These are phyloP conservation scores for Ochotona princeps DNA, from an alignment of 2,113 vertebrate genomes.

Conservation along the genomic window DNA sequence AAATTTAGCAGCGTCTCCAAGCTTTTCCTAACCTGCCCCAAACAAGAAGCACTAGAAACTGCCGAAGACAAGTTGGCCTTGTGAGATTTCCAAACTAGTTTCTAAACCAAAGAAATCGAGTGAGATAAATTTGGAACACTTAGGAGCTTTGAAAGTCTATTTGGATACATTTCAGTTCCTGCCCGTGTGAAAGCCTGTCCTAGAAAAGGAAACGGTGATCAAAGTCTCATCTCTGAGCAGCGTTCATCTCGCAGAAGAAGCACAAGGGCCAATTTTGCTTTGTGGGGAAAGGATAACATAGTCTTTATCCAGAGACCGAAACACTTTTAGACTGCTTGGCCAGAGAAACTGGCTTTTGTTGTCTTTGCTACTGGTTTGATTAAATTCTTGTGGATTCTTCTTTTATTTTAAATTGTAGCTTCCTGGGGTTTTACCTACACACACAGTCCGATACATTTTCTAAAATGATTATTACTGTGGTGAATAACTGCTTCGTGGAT, in stretches of 20 bases:
- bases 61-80: slow-evolving; percentile 79
- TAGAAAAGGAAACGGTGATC: slow-evolving; percentile 65
- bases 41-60: slow-evolving; percentile 82
- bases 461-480: slow-evolving; percentile 43
- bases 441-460: slow-evolving; percentile 18
- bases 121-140: slow-evolving; percentile 81
- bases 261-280: slow-evolving; percentile 28
- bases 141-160: slow-evolving; percentile 75
- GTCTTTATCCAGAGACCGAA: slow-evolving; percentile 48
- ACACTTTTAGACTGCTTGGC: neutral
- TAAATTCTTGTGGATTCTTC: neutral
- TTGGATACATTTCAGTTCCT: slow-evolving; percentile 67
- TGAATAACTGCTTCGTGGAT: slow-evolving; percentile 46
- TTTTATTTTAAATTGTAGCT: neutral
- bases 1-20: slow-evolving; percentile 75
- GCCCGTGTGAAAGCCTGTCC: slow-evolving; percentile 26
- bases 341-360: slow-evolving; percentile 26
- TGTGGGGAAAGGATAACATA: slow-evolving; percentile 35
- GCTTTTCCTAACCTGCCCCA: slow-evolving; percentile 78
- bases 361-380: slow-evolving; percentile 1
- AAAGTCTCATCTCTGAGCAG: slow-evolving; percentile 45
- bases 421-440: slow-evolving; percentile 15
- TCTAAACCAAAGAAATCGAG: slow-evolving; percentile 78
- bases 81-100: slow-evolving; percentile 81
- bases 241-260: neutral